Evolutionary conservation across 2,113 vertebrate species (phyloP).

Genomic region (Bucco capensis): DNA sequence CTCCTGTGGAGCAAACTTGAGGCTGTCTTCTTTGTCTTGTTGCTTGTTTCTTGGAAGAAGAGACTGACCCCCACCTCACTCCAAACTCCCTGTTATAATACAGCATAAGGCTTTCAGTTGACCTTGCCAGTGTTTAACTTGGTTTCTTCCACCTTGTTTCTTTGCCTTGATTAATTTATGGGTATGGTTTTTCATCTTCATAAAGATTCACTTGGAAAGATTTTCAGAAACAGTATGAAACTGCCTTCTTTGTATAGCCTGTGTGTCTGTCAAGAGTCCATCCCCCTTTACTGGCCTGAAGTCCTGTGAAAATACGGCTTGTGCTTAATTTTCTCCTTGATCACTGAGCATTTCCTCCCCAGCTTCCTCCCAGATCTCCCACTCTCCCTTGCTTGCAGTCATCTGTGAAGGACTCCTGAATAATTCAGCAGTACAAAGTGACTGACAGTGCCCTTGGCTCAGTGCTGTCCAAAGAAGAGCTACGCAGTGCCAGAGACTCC

Average conservation of each 20-base stretch:
- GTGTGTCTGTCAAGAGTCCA: fast-evolving
- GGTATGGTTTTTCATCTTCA: neutral
- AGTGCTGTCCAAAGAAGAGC: neutral
- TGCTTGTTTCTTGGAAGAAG: too few species aligned
- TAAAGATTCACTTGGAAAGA: neutral
- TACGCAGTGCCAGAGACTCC: neutral
- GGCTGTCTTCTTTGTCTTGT: too few species aligned
- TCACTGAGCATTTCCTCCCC: neutral
- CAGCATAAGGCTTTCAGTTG: neutral
- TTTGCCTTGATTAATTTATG: neutral
- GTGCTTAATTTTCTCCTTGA: neutral
- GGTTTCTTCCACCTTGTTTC: neutral
- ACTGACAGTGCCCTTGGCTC: neutral
- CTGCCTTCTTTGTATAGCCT: neutral
- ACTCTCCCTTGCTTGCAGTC: neutral
- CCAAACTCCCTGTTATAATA: too few species aligned
- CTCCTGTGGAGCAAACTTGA: too few species aligned
- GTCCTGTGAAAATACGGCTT: neutral
- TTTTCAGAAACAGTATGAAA: neutral
- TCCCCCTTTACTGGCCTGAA: neutral
- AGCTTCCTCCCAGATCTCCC: neutral
- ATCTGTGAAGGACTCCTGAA: slow-evolving; percentile 38
- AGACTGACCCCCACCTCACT: too few species aligned
- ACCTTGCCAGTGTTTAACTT: neutral
- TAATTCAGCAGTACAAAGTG: neutral